Evolutionary conservation across 2,888 invertebrate genomes (phyloP).

Genomic region (Ypsolopha scabrella): DNA sequence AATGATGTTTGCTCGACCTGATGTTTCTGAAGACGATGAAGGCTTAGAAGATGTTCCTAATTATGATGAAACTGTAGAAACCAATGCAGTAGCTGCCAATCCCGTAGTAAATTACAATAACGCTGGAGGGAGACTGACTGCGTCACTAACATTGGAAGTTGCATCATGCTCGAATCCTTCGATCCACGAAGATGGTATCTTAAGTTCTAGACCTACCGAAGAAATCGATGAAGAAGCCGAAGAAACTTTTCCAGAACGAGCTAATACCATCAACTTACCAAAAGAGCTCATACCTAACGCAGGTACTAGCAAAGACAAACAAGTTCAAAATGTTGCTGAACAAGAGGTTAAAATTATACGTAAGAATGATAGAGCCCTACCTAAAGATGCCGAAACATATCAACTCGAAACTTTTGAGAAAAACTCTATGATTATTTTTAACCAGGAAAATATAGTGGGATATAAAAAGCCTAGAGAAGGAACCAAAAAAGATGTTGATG

Average conservation of each 20-base stretch:
- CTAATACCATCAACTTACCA: not conserved
- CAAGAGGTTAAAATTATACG: not conserved
- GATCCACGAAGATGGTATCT: not conserved
- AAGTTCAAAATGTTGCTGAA: not conserved
- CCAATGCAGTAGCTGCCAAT: not conserved
- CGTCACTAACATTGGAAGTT: not conserved
- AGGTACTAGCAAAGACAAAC: not conserved
- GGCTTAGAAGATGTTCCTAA: not conserved
- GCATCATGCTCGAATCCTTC: not conserved
- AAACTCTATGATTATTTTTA: conserved; percentile 42
- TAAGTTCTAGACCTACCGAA: not conserved
- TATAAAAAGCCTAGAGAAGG: conserved; percentile 30
- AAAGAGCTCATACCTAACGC: not conserved
- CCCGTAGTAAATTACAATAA: not conserved
- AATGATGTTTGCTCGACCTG: not conserved
- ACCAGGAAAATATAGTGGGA: conserved; percentile 32
- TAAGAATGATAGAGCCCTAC: conserved; percentile 24
- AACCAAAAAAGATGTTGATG: conserved; percentile 35
- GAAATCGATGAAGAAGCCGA: too few relatives aligned
- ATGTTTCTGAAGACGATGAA: not conserved
- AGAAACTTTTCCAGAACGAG: not conserved
- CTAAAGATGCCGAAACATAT: conserved; percentile 33
- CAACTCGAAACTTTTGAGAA: conserved; percentile 45
- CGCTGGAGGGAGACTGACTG: not conserved
- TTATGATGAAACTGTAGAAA: not conserved